Percentiles rank a stretch among this genome's conserved stretches.
These are phyloP conservation scores for Terrapene triunguis DNA, from an alignment of 2,113 vertebrate species.

Conservation along the genomic window DNA sequence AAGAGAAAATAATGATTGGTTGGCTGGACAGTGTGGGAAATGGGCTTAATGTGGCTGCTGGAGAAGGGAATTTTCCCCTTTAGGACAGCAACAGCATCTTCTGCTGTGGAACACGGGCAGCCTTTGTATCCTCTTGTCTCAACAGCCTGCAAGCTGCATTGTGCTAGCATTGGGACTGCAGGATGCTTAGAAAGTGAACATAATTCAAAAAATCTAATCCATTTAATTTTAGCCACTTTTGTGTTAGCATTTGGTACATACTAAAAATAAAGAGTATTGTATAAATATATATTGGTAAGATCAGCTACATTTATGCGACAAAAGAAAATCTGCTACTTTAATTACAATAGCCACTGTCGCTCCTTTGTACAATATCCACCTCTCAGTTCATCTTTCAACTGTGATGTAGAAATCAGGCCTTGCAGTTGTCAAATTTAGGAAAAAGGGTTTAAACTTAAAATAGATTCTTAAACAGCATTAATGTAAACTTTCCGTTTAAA, in stretches of 20 bases:
- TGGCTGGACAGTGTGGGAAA: neutral
- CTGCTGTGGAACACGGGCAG: fast-evolving
- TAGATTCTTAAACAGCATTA: neutral
- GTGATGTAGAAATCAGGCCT: neutral
- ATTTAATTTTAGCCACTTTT: neutral
- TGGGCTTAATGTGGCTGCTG: neutral
- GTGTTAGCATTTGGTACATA: neutral
- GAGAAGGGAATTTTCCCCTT: neutral
- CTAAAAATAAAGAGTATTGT: neutral
- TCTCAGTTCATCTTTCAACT: neutral
- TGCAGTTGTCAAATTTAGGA: neutral
- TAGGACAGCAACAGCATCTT: neutral
- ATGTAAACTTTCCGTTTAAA: fast-evolving
- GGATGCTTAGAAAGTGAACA: neutral
- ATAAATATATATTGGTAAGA: neutral
- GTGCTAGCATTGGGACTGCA: fast-evolving
- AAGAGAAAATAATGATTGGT: neutral
- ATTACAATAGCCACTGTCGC: neutral
- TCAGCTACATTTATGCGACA: neutral
- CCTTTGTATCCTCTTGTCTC: neutral
- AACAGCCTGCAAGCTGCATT: neutral
- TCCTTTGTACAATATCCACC: neutral
- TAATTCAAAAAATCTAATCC: neutral
- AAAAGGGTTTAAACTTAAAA: neutral
- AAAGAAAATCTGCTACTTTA: neutral